These are phyloP conservation scores for Todiramphus saurophagus DNA, from an alignment of 2,113 vertebrate species.

Conservation along the genomic window DNA sequence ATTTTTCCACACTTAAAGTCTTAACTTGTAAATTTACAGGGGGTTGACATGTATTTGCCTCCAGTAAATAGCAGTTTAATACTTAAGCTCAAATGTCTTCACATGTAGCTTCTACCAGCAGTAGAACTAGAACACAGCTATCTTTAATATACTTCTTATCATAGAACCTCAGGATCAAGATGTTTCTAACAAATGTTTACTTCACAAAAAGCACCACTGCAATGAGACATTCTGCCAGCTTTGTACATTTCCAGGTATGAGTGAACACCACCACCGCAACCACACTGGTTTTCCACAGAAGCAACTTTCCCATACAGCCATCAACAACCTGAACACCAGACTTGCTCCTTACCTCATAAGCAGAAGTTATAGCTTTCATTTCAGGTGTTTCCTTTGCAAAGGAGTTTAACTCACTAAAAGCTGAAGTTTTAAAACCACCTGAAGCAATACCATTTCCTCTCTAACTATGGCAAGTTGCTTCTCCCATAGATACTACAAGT, in stretches of 20 bases:
- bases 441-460: not conserved
- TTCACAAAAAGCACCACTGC: not conserved
- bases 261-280: fast-evolving
- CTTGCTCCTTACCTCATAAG: not conserved
- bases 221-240: not conserved
- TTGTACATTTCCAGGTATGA: not conserved
- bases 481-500: not conserved
- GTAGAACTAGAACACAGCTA: not conserved
- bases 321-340: not conserved
- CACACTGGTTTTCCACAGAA: not conserved
- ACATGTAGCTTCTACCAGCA: not conserved
- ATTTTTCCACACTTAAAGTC: not conserved
- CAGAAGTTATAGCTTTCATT: not conserved
- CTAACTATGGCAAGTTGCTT: not conserved
- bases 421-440: not conserved
- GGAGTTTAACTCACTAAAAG: not conserved
- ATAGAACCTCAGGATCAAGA: not conserved
- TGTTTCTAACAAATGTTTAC: not conserved
- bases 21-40: not conserved
- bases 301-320: not conserved
- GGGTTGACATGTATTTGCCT: not conserved
- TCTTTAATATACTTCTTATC: not conserved
- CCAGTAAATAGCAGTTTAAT: not conserved
- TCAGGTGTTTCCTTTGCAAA: not conserved
- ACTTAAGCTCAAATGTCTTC: not conserved